Evolutionary conservation across 2,113 vertebrate species (phyloP), one percentile per base, ranked within the genome.

Genomic region (Geococcyx californianus): DNA sequence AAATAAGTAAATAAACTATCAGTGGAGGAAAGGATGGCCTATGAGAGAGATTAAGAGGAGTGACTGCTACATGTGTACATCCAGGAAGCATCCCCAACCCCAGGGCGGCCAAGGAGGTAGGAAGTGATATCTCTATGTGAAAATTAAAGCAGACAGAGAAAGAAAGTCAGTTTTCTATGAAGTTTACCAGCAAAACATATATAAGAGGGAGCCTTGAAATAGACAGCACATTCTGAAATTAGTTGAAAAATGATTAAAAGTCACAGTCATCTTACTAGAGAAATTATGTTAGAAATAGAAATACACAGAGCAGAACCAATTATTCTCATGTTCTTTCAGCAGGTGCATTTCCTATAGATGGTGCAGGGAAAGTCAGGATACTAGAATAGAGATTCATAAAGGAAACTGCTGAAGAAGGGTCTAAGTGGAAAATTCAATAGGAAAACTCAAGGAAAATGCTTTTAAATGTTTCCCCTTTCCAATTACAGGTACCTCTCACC

Each of bases 61-160:
- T 23, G 47, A 31, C 42, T 74, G 40, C 31, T 63, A 12, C 42
- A 21, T 5, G 9, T 3, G 9, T 33, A 59, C 24, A 10, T 9
- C 38, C 45, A 45, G 33, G 28, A 70, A 72, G 44, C 49, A 67
- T 12, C 15, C 40, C 36, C 23, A 62, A 13, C 42, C 67, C n/a
- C 29, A 59, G 40, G 26, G 15, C 6, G 70, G 47, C 17, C 51
- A 42, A 2, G 0, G 0, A 60, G 47, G 9, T 5, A 69, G 3
- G 13, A 68, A 73, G 20, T 8, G 69, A 78, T 89, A 69, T 52
- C 10, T 62, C 72, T 44, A 4, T 3, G 4, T 77, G n/a, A 66
- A 87, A 92, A 74, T 51, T 62, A 73, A 83, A 88, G 10, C 24
- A 93, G 33, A 9, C 5, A 29, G 29, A 78, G 47, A 58, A 89